A percentile compares a stretch with the other conserved stretches of the same genome.
These are phyloP conservation scores for Thamnophis sirtalis DNA, from an alignment of 2,113 vertebrate genomes.

Conservation along the genomic window DNA sequence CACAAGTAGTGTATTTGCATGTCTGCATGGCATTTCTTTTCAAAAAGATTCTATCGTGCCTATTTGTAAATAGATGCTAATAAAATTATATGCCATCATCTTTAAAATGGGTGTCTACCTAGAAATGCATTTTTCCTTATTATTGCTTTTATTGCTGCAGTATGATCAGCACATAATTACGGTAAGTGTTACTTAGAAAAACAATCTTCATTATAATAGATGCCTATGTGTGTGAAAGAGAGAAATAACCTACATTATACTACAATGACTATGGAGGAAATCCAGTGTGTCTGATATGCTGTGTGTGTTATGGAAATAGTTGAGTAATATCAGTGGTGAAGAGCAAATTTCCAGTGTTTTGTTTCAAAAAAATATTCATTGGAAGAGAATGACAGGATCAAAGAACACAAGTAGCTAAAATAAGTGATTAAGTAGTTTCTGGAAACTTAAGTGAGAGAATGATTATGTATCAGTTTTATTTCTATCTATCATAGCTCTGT, in stretches of 20 bases:
- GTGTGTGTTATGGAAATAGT: neutral
- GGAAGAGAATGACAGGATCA: neutral
- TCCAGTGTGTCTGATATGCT: neutral
- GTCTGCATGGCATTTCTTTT: constrained; percentile 45
- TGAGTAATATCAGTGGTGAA: neutral
- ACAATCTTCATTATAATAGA: neutral
- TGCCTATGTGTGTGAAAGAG: neutral
- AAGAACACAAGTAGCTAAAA: neutral
- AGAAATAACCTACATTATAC: neutral
- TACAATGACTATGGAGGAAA: neutral
- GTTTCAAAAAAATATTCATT: neutral
- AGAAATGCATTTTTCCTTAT: neutral
- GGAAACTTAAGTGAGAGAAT: neutral
- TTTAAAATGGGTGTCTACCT: constrained; percentile 22
- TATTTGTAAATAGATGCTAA: constrained; percentile 27
- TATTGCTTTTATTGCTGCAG: accelerated
- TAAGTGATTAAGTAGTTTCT: neutral
- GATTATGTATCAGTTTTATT: neutral
- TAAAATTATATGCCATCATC: constrained; percentile 30
- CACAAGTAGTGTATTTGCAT: constrained; percentile 56
- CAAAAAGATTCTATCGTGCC: constrained; percentile 37
- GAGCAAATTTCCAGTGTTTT: neutral
- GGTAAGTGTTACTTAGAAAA: accelerated
- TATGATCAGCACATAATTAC: neutral
- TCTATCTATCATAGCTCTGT: neutral